Evolutionary conservation across 2,113 vertebrate genomes (phyloP).

Genomic region (Ageneiosus marmoratus): DNA sequence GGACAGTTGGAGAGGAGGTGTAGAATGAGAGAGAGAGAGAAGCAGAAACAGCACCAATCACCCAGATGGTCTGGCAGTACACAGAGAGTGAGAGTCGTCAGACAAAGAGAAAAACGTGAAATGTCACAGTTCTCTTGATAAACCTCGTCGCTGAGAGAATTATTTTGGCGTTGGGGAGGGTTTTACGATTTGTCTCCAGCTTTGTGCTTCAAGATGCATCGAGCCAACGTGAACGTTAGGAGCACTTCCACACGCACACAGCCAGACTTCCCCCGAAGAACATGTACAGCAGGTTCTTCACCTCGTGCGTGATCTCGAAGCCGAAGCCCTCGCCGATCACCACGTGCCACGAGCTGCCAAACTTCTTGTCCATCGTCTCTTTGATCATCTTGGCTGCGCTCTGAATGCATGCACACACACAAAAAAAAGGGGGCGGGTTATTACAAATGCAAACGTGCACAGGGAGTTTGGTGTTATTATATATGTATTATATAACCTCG

Average conservation of each 20-base stretch:
- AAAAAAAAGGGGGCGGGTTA: too few species aligned
- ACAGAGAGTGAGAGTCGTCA: conserved; percentile 17
- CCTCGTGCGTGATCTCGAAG: conserved; percentile 93
- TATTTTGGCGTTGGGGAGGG: neutral
- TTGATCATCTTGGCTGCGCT: conserved; percentile 98
- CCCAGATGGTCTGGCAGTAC: conserved; percentile 42
- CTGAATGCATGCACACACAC: conserved; percentile 60
- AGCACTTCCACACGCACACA: conserved; percentile 97
- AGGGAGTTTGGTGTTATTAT: too few species aligned
- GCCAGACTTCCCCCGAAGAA: conserved; percentile 95
- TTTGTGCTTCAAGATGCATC: too few species aligned
- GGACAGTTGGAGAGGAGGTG: conserved; percentile 4
- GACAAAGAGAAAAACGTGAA: conserved; percentile 33
- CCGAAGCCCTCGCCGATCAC: conserved; percentile 96
- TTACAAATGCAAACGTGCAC: too few species aligned
- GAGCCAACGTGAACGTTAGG: conserved; percentile 75
- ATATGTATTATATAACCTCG: conserved; percentile 61
- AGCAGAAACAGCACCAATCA: conserved; percentile 24
- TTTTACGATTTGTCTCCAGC: neutral
- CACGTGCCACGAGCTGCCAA: conserved; percentile 97
- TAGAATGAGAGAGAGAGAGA: conserved; percentile 10
- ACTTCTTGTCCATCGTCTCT: conserved; percentile 98
- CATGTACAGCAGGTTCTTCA: conserved; percentile 97
- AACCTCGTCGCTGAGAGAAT: neutral
- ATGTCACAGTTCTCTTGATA: conserved; percentile 20